phyloP scores from a whole-genome alignment of 1,140 invertebrate genomes.

The Metopolophium dirhodum region DNA sequence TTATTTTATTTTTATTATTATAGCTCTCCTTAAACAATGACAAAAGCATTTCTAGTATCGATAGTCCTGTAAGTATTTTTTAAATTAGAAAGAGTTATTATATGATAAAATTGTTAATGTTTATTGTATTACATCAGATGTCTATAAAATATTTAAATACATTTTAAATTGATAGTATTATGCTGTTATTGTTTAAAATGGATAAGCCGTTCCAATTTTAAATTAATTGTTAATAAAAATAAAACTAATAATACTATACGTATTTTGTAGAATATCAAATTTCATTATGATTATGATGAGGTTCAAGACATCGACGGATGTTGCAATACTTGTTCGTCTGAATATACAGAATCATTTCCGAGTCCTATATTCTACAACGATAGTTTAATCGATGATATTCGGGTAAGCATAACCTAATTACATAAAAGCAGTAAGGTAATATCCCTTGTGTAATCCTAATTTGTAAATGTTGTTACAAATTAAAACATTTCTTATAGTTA shows the following conservation, averaged over 20 bases:
- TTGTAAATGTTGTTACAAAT: background rate
- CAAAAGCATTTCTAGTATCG: background rate
- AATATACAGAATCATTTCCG: background rate
- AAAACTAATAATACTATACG: background rate
- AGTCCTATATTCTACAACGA: conserved; percentile 3
- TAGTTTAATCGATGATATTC: background rate
- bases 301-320: background rate
- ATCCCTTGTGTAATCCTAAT: background rate
- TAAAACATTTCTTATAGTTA: background rate
- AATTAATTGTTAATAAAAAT: background rate
- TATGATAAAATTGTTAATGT: background rate
- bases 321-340: background rate
- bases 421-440: background rate
- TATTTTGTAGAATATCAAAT: conserved; percentile 1
- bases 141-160: background rate
- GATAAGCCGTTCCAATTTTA: background rate
- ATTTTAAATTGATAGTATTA: background rate
- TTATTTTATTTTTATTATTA: background rate
- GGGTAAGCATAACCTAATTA: background rate
- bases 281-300: background rate
- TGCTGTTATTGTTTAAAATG: background rate
- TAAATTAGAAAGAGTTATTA: background rate
- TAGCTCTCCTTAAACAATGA: background rate
- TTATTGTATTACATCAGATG: background rate
- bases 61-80: background rate